Evolutionary conservation across 2,888 invertebrate genomes (phyloP), one percentile per base, ranked within the genome.

Genomic region (Eledona agricola): DNA sequence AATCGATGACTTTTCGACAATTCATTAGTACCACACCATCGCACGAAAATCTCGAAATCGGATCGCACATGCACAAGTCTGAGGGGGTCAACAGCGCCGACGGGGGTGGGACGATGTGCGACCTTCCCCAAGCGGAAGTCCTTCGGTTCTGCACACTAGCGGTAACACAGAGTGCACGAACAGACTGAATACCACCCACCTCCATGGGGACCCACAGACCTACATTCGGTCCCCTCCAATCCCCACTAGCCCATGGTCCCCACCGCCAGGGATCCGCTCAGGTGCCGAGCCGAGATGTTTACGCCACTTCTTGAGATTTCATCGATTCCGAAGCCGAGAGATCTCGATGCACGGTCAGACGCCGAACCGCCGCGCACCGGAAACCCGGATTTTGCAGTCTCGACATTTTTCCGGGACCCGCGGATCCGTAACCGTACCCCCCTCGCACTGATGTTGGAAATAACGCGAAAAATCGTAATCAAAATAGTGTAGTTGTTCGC

Each of bases 111-210:
- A 16, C 43, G 55, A 49, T 55, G 56, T 59, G 51, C 67, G 69
- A 70, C 70, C 66, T 67, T 69, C 67, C 64, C 59, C 49, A 62
- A 55, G 62, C 70, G 70, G 70, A 70, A 69, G 69, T 70, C 66
- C 63, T 64, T 61, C 52, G 60, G 64, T 66, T 67, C 66, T 66
- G 68, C 66, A 69, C 68, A 65, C 64, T 66, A 68, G 64, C 66
- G 68, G 65, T 71, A 67, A 65, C 62, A 62, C 65, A 66, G 60
- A 67, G 66, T 67, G 69, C 71, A 70, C 69, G 69, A 67, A 67
- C 69, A 67, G 67, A 73, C 73, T 73, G 66, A 72, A 70, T 64
- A 69, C 72, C 73, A 73, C 73, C 73, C 72, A 73, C 73, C 71
- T 66, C 65, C 66, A 64, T 58, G 51, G 63, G 69, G 71, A 73